phyloP scores from a whole-genome alignment of 2,888 invertebrate genomes.

The Tuta absoluta region DNA sequence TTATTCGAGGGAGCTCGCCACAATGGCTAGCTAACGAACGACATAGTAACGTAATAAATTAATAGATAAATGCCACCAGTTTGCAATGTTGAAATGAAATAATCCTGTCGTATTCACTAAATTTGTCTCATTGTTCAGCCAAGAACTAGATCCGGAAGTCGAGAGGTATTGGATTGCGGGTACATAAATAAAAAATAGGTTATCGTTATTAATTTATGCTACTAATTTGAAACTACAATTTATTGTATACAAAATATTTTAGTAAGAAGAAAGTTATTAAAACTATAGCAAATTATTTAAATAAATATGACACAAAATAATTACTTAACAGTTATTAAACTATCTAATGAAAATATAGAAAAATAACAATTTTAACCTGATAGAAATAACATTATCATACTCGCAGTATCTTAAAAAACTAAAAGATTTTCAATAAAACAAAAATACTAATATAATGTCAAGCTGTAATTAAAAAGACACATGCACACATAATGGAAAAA shows the following conservation, averaged over 20 bases:
- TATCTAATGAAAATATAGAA: no score
- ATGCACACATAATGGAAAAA: slow-evolving; percentile 37
- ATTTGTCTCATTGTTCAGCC: not conserved
- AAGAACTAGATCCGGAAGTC: not conserved
- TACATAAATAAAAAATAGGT: not conserved
- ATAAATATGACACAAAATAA: no score
- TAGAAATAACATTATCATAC: no score
- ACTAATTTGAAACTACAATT: not conserved
- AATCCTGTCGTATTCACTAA: not conserved
- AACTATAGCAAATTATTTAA: no score
- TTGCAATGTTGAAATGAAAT: slow-evolving; percentile 30
- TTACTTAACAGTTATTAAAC: no score
- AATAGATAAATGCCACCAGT: slow-evolving; percentile 40
- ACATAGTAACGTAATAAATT: slow-evolving; percentile 45
- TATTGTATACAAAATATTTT: not conserved
- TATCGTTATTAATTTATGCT: not conserved
- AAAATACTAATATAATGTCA: slow-evolving; percentile 34
- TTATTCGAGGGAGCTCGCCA: slow-evolving; percentile 57
- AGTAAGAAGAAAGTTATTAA: no score
- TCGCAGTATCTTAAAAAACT: not conserved
- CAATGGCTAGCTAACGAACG: slow-evolving; percentile 59
- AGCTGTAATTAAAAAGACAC: slow-evolving; percentile 39
- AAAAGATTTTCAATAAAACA: slow-evolving; percentile 36
- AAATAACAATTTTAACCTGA: no score
- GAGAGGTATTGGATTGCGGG: not conserved